These are phyloP conservation scores for Pholis gunnellus DNA, from an alignment of 2,113 vertebrate species.

Conservation along the genomic window DNA sequence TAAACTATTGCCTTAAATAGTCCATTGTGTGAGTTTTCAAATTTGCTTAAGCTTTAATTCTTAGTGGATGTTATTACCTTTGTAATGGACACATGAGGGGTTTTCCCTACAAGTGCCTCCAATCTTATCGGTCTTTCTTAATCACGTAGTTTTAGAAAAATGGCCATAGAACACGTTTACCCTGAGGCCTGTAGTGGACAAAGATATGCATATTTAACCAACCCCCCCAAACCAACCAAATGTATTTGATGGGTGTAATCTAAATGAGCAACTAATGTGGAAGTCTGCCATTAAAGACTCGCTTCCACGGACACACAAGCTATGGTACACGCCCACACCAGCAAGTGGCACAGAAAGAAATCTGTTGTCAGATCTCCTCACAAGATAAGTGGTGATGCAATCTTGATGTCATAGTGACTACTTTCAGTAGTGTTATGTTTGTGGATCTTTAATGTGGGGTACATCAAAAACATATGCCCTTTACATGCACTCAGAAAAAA, in stretches of 20 bases:
- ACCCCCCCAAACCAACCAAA: neutral
- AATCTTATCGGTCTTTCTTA: neutral
- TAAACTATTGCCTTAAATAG: neutral
- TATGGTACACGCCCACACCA: neutral
- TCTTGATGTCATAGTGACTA: neutral
- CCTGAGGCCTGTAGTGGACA: neutral
- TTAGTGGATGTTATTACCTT: neutral
- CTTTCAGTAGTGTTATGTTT: neutral
- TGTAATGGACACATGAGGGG: neutral
- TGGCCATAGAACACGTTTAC: neutral
- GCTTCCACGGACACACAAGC: neutral
- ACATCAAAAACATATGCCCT: neutral
- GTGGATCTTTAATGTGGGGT: neutral
- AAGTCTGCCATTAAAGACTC: neutral
- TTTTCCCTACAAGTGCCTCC: neutral
- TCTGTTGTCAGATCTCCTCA: neutral
- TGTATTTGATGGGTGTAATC: neutral
- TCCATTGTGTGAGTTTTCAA: neutral
- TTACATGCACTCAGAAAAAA: neutral
- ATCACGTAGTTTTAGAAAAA: neutral
- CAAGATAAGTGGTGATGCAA: neutral
- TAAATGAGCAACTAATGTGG: neutral
- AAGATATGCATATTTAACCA: neutral
- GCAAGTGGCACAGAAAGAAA: neutral
- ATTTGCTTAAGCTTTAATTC: neutral